These are phyloP conservation scores for Sandelia bainsii DNA, from an alignment of 2,797 vertebrate species.

Conservation along the genomic window DNA sequence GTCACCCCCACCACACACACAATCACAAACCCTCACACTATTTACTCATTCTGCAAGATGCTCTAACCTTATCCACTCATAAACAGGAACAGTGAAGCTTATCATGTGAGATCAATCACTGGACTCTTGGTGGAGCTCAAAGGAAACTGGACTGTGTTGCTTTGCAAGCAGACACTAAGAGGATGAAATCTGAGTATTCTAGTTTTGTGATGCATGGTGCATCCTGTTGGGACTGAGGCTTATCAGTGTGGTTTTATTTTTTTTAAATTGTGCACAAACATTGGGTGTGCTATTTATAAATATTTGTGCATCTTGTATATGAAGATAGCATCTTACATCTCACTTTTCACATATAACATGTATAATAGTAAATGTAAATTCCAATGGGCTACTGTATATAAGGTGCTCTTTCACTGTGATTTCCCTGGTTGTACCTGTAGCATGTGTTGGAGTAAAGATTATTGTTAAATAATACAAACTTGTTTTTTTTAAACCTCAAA, in stretches of 20 bases:
- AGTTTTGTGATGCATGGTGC: neutral
- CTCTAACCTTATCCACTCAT: slow-evolving; percentile 40
- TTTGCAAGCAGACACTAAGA: slow-evolving; percentile 2
- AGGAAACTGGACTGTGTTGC: slow-evolving; percentile 32
- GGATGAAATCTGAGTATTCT: neutral
- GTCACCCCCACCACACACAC: neutral
- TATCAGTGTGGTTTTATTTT: neutral
- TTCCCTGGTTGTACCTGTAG: too few relatives aligned
- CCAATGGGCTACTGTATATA: too few relatives aligned
- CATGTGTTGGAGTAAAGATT: too few relatives aligned
- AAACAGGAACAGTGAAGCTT: slow-evolving; percentile 27
- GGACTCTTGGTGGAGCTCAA: slow-evolving; percentile 55
- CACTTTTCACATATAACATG: neutral
- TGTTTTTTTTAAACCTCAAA: too few relatives aligned
- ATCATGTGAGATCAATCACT: slow-evolving; percentile 38
- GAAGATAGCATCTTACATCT: neutral
- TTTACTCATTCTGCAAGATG: slow-evolving; percentile 9
- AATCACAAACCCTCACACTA: neutral
- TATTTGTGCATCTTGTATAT: neutral
- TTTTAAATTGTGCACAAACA: neutral
- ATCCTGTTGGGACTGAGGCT: neutral
- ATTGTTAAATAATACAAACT: too few relatives aligned
- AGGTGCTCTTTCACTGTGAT: too few relatives aligned
- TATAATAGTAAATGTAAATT: too few relatives aligned
- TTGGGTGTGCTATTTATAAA: neutral